Base-by-base conservation (phyloP, 2,888 invertebrate genomes). In the Pseudolycoriella hygida region DNA sequence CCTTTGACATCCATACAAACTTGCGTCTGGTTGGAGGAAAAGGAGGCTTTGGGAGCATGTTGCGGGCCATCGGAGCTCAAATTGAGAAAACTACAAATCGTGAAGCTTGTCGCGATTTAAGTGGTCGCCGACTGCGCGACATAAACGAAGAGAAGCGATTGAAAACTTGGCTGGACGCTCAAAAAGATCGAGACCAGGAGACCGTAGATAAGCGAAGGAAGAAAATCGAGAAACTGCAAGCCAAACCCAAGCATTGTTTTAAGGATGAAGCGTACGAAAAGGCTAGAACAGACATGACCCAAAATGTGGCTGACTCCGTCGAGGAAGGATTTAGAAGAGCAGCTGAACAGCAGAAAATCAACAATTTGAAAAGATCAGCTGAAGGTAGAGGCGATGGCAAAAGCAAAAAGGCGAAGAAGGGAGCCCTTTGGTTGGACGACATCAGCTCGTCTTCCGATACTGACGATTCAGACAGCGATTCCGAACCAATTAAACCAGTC, bases 31-130 rank as follows among this genome's bases (percentile, higher is more conserved):
- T 72, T 42, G 93, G 92, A 5, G 94, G 94, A 0, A 94, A 94
- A 70, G 94, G 94, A 50, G 93, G 93, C 50, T 98, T 99, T 65
- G 98, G 98, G 0, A 97, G 97, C 0, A 93, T 98, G 92, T 67
- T 99, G 12, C 74, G 97, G 51, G 94, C 98, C 0, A 97, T 98
- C 60, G 96, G 96, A 2, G 93, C 94, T 0, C 96, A 98, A 67
- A 97, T 98, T 49, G 94, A 97, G 60, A 97, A 97, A 67, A 96
- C 96, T 0, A 96, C 94, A 1, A 96, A 94, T 57, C 71, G 87
- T 30, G 94, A 97, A 65, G 96, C 96, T 0, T 96, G 96, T 57
- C 71, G 98, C 49, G 97, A 99, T 65, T 69, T 98, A 19, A 96
- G 93, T 59, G 98, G 98, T 0, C 74, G 98, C 37, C 73, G 98